Evolutionary conservation across 2,113 vertebrate genomes (phyloP).

Genomic region (Catagonus wagneri): DNA sequence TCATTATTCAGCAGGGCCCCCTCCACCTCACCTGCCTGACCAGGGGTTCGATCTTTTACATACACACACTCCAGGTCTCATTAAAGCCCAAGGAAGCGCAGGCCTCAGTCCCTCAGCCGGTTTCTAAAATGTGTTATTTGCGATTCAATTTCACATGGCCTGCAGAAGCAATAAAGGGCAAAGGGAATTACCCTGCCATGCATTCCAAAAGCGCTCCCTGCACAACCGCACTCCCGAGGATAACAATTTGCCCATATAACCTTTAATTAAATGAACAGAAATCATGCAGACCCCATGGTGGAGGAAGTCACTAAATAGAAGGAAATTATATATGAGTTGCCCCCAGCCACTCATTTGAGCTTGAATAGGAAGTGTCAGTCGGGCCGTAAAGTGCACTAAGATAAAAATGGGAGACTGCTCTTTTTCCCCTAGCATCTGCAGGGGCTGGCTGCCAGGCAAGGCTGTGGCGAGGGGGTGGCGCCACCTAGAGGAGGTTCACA

Average conservation of each 20-base stretch:
- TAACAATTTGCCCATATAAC: constrained; percentile 78
- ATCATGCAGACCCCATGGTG: constrained; percentile 71
- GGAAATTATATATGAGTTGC: constrained; percentile 79
- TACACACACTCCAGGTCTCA: background rate
- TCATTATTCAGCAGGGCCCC: constrained; percentile 58
- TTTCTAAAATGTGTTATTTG: constrained; percentile 74
- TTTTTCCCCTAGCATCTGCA: background rate
- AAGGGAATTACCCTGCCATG: constrained; percentile 76
- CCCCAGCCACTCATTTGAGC: constrained; percentile 76
- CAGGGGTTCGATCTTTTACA: constrained; percentile 57
- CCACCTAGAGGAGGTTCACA: background rate
- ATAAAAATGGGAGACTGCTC: constrained; percentile 28
- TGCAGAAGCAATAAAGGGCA: constrained; percentile 67
- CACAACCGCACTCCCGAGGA: constrained; percentile 67
- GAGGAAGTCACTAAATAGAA: constrained; percentile 78
- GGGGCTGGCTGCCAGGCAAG: background rate
- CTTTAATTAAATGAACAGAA: constrained; percentile 80
- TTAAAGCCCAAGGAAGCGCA: constrained; percentile 68
- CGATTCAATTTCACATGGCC: constrained; percentile 56
- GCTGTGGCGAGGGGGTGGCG: background rate
- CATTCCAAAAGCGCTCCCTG: constrained; percentile 63
- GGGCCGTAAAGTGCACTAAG: constrained; percentile 60
- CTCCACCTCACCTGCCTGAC: background rate
- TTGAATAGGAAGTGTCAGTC: constrained; percentile 73
- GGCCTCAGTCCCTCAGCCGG: constrained; percentile 51